phyloP scores from a whole-genome alignment of 2,888 invertebrate genomes.

The Diloba caeruleocephala region DNA sequence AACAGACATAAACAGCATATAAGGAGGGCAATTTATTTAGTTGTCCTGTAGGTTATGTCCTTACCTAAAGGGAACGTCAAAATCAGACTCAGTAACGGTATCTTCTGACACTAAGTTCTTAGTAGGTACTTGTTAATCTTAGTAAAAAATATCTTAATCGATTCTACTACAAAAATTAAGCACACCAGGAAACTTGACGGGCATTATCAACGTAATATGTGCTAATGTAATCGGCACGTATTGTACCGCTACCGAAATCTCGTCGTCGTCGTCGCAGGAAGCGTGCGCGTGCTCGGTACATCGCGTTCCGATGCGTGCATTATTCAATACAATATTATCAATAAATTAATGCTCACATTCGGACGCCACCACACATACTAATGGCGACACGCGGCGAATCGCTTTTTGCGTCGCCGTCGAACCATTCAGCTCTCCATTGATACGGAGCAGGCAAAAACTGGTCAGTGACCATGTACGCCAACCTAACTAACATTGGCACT shows the following conservation, averaged over 20 bases:
- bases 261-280: slow-evolving; percentile 66
- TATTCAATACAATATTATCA: slow-evolving; percentile 85
- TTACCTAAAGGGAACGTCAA: background rate
- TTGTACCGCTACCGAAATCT: slow-evolving; percentile 60
- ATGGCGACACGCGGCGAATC: slow-evolving; percentile 84
- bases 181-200: slow-evolving; percentile 48
- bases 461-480: slow-evolving; percentile 69
- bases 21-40: too few species aligned
- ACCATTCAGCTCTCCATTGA: slow-evolving; percentile 87
- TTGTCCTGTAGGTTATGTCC: slow-evolving; percentile 13
- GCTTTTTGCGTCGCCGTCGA: slow-evolving; percentile 73
- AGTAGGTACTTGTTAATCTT: too few species aligned
- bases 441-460: slow-evolving; percentile 77
- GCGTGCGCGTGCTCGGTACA: slow-evolving; percentile 76
- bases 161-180: slow-evolving; percentile 33
- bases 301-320: slow-evolving; percentile 71
- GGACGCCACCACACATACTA: slow-evolving; percentile 83
- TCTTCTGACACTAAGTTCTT: background rate
- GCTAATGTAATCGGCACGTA: slow-evolving; percentile 56
- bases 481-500: slow-evolving; percentile 74
- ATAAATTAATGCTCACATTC: slow-evolving; percentile 87
- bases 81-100: slow-evolving; percentile 16
- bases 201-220: slow-evolving; percentile 52
- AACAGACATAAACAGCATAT: background rate
- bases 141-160: slow-evolving; percentile 1